phyloP scores from a whole-genome alignment of 2,797 vertebrate genomes.

The Epinephelus coioides region DNA sequence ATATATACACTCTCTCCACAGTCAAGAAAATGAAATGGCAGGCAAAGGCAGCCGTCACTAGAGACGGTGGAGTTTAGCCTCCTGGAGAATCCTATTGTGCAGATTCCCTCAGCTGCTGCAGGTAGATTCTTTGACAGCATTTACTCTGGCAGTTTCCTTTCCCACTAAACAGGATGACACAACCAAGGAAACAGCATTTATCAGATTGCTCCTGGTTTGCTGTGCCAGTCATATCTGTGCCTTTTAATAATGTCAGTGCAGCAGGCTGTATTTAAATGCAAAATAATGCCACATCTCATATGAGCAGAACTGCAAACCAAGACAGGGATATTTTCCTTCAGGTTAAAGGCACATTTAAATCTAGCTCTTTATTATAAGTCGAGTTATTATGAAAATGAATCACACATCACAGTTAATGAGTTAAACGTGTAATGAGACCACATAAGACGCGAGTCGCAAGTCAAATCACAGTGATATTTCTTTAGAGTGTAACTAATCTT shows the following conservation, averaged over 20 bases:
- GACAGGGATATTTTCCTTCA: slow-evolving; percentile 4
- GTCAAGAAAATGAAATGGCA: slow-evolving; percentile 62
- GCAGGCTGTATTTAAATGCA: slow-evolving; percentile 32
- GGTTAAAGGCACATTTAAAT: slow-evolving; percentile 6
- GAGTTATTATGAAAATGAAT: slow-evolving; percentile 21
- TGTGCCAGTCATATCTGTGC: slow-evolving; percentile 47
- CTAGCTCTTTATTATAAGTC: background rate
- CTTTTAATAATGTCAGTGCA: slow-evolving; percentile 57
- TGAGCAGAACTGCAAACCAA: background rate
- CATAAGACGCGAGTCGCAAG: background rate
- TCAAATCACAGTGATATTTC: background rate
- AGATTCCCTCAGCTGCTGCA: slow-evolving; percentile 63
- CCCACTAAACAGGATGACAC: slow-evolving; percentile 54
- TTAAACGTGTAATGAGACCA: slow-evolving; percentile 11
- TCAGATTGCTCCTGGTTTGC: slow-evolving; percentile 62
- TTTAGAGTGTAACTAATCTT: background rate
- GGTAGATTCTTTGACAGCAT: slow-evolving; percentile 72
- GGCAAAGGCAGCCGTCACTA: slow-evolving; percentile 63
- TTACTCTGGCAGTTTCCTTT: slow-evolving; percentile 60
- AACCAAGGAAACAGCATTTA: slow-evolving; percentile 54
- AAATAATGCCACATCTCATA: slow-evolving; percentile 28
- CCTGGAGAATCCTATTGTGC: slow-evolving; percentile 66
- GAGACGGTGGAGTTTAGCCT: slow-evolving; percentile 71
- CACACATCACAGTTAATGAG: slow-evolving; percentile 7
- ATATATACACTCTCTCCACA: slow-evolving; percentile 30